These are phyloP conservation scores for Anthophora plumipes DNA, from an alignment of 2,888 invertebrate genomes.

Conservation along the genomic window DNA sequence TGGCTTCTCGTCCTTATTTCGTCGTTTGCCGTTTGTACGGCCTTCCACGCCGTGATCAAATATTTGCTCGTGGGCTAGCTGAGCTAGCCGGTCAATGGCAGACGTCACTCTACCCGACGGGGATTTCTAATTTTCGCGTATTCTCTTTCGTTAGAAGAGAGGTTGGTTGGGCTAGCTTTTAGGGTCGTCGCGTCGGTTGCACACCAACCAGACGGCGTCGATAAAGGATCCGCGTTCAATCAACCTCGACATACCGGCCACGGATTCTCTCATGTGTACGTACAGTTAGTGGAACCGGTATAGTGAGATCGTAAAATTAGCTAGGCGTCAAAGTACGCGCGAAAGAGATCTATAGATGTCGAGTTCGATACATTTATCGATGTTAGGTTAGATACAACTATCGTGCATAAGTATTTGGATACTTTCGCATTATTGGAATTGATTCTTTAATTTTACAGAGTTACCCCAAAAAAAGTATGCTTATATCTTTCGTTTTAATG, in stretches of 20 bases:
- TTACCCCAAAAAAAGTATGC: no score
- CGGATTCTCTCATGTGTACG: no score
- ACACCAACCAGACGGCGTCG: not conserved
- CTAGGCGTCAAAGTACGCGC: no score
- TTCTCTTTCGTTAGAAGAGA: conserved; percentile 38
- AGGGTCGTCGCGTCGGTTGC: not conserved
- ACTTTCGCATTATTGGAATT: no score
- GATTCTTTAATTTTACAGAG: no score
- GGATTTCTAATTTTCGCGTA: conserved; percentile 55
- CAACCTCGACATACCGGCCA: conserved; percentile 17
- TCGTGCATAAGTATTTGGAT: no score
- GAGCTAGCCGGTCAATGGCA: conserved; percentile 44
- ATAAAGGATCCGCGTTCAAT: not conserved
- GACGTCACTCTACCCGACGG: conserved; percentile 32
- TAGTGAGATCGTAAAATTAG: no score
- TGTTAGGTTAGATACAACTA: no score
- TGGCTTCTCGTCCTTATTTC: conserved; percentile 65
- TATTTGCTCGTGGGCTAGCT: conserved; percentile 44
- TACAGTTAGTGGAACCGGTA: no score
- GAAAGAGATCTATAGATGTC: not conserved
- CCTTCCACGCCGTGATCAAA: conserved; percentile 50
- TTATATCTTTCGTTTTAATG: no score
- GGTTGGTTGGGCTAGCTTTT: conserved; percentile 10
- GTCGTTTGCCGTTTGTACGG: conserved; percentile 58
- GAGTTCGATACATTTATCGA: not conserved